phyloP scores from a whole-genome alignment of 2,888 invertebrate species.

The Apamea crenata region DNA sequence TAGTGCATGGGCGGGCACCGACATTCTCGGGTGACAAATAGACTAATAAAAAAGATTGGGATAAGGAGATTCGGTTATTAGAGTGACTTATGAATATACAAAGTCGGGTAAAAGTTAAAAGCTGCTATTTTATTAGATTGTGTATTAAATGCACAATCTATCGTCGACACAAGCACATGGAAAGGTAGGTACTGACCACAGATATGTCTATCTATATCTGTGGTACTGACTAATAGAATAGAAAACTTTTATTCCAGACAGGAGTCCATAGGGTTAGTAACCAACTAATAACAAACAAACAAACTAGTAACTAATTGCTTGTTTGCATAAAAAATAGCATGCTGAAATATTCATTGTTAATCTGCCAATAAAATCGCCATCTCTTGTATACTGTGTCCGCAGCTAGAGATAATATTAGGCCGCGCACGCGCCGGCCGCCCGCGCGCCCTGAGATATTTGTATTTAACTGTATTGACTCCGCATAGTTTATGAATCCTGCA shows the following conservation, averaged over 20 bases:
- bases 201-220: no score
- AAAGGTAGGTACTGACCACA: not conserved
- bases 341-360: not conserved
- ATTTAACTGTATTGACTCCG: slow-evolving; percentile 75
- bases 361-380: slow-evolving; percentile 41
- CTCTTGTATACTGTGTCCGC: slow-evolving; percentile 49
- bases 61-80: slow-evolving; percentile 8
- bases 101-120: no score
- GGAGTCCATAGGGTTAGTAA: no score
- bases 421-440: slow-evolving; percentile 72
- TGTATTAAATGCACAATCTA: not conserved
- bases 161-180: not conserved
- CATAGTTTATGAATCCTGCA: slow-evolving; percentile 71
- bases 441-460: slow-evolving; percentile 71
- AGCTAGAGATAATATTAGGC: slow-evolving; percentile 68
- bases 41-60: slow-evolving; percentile 1
- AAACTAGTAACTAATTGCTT: no score
- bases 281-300: no score
- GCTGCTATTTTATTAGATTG: no score
- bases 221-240: no score
- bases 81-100: not conserved
- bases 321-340: not conserved
- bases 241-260: no score
- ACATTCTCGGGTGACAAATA: slow-evolving; percentile 39
- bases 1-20: slow-evolving; percentile 43